Evolutionary conservation across 1,140 invertebrate genomes (phyloP), one percentile per base, ranked within the genome.

Genomic region (Zaprionus taronus): DNA sequence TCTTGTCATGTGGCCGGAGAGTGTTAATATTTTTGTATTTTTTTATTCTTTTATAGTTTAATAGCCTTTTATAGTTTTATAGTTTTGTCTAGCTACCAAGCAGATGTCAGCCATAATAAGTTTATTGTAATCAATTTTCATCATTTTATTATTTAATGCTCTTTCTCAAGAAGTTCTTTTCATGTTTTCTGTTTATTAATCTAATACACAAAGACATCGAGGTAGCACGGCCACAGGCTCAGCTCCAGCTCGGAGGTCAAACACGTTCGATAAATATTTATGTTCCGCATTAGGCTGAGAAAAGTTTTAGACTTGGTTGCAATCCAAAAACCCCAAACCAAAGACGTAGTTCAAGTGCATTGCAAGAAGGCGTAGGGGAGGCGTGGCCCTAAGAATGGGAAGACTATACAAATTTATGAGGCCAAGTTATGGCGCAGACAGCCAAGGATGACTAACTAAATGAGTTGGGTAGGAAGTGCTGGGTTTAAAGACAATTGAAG

Each of bases 191-290:
- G 20, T 79, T 80, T 83, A 79, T 80, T 72, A 70, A 49, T 61
- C 72, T 53, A 70, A 51, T 57, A 34, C 17, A 15, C 24, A 36
- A 12, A 58, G 51, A 20, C 38, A 57, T 38, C 41, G 31, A 60
- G 44, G 58, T 22, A 72, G 53, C 34, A 68, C 31, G 44, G 58
- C 38, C 31, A 31, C 44, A 31, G 26, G 51, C 69, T 51, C 66
- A 56, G 57, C 41, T 69, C 31, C 62, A 49, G 49, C 34, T 36
- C 55, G 57, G 58, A 75, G 66, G 72, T 53, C 61, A 63, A 83
- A 72, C 77, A 80, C 73, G 72, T 79, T 71, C 71, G 51, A 83
- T 83, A 87, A 87, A 87, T 83, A 87, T 83, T 78, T 87, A 74
- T 80, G 56, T 55, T 57, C 56, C 73, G 77, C 73, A 83, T 74